Conservation (phyloP, 2,113 vertebrate species). For the Sarotherodon lohbergeri region DNA sequence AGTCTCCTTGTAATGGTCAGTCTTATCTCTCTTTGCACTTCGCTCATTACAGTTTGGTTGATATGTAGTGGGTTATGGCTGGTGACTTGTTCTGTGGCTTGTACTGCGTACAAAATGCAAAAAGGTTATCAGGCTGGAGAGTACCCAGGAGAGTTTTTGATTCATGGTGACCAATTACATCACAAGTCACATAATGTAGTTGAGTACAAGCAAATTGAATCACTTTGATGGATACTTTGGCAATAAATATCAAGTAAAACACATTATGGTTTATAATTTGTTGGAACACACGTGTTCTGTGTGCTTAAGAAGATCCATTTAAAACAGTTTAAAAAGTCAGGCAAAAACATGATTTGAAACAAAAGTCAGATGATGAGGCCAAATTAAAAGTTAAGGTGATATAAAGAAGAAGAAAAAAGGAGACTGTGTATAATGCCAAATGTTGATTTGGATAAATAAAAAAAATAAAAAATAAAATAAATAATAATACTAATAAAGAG, state of each 20-base stretch:
- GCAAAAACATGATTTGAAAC: not conserved
- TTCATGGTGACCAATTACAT: not conserved
- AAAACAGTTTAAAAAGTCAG: not conserved
- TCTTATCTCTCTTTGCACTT: not conserved
- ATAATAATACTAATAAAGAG: not conserved
- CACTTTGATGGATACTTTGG: not conserved
- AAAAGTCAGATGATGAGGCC: not conserved
- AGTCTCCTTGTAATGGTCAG: not conserved
- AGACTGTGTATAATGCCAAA: not conserved
- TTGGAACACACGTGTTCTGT: not conserved
- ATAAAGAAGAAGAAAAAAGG: not conserved
- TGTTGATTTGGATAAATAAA: not conserved
- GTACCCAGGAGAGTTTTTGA: not conserved
- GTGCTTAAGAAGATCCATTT: not conserved
- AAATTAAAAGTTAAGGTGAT: not conserved
- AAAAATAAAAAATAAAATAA: rapidly evolving
- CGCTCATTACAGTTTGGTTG: not conserved
- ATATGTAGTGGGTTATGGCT: not conserved
- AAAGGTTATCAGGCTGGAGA: not conserved
- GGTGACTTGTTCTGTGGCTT: not conserved
- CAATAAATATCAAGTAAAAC: not conserved
- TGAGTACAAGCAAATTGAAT: not conserved
- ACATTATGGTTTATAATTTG: not conserved
- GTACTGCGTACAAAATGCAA: not conserved
- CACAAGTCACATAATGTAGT: not conserved